A percentile compares a stretch with the other conserved stretches of the same genome.
Evolutionary conservation across 1,140 invertebrate species (phyloP).

Genomic region (Diachasma alloeum): DNA sequence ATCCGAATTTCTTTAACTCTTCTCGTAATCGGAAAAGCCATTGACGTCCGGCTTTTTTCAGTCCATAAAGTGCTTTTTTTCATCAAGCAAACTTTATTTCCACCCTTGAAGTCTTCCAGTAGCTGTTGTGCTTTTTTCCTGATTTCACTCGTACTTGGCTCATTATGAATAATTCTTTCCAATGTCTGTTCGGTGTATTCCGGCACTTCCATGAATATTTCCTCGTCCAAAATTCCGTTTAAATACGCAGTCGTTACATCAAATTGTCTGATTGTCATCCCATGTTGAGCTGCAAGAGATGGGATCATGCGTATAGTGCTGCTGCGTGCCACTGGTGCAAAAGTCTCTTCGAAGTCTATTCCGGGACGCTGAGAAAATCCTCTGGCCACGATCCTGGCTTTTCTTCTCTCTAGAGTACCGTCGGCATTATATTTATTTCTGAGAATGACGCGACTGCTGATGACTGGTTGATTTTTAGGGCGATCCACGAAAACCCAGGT

Average conservation of each 20-base stretch:
- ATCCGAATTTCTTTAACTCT: slow-evolving; percentile 20
- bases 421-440: slow-evolving; percentile 4
- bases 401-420: neutral
- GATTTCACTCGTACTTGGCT: neutral
- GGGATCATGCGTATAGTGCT: neutral
- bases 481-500: neutral
- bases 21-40: slow-evolving; percentile 37
- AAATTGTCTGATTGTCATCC: slow-evolving; percentile 33
- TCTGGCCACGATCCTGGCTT: no score
- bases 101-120: slow-evolving; percentile 16
- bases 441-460: slow-evolving; percentile 1
- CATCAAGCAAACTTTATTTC: slow-evolving; percentile 34
- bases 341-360: neutral
- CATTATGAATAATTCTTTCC: neutral
- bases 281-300: neutral
- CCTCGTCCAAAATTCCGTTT: slow-evolving; percentile 46
- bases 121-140: slow-evolving; percentile 22
- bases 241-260: slow-evolving; percentile 54
- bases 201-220: slow-evolving; percentile 37
- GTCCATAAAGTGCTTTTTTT: slow-evolving; percentile 44
- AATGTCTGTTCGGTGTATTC: slow-evolving; percentile 14
- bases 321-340: neutral
- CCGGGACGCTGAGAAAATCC: neutral
- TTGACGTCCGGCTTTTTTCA: slow-evolving; percentile 41
- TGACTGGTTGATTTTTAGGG: neutral